phyloP scores from a whole-genome alignment of 2,888 invertebrate genomes.

The Scaeva pyrastri region DNA sequence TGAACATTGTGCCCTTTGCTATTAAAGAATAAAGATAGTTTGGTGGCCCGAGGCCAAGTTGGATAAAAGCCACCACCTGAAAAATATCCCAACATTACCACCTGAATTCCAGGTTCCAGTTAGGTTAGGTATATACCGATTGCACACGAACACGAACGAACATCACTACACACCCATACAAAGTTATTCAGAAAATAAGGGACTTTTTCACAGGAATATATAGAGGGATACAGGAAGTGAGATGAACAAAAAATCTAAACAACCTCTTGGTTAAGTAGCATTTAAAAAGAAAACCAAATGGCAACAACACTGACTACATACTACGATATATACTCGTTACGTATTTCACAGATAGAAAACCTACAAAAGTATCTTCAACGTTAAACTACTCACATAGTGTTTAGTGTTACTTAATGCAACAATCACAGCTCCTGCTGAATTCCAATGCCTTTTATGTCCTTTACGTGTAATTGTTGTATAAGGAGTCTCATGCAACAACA shows the following conservation, averaged over 20 bases:
- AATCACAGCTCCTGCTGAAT: slow-evolving; percentile 31
- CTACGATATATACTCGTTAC: too few relatives aligned
- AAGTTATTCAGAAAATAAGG: background rate
- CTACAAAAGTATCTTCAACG: slow-evolving; percentile 5
- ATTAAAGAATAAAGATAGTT: slow-evolving; percentile 26
- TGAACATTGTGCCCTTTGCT: slow-evolving; percentile 31
- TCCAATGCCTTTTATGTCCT: background rate
- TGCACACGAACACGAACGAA: too few relatives aligned
- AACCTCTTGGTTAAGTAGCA: background rate
- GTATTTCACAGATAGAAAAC: too few relatives aligned
- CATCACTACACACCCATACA: background rate
- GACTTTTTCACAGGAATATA: background rate
- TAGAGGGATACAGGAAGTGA: slow-evolving; percentile 18
- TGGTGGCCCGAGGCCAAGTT: slow-evolving; percentile 31
- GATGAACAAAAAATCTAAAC: slow-evolving; percentile 29
- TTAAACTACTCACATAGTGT: slow-evolving; percentile 8
- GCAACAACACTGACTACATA: background rate
- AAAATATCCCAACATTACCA: slow-evolving; percentile 18
- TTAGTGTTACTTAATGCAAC: slow-evolving; percentile 37
- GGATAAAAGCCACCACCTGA: slow-evolving; percentile 44
- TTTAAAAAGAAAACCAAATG: background rate
- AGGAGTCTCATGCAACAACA: background rate
- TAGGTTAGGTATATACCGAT: too few relatives aligned
- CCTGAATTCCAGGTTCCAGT: too few relatives aligned
- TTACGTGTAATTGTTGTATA: slow-evolving; percentile 24